Base-by-base conservation (phyloP, 2,797 vertebrate genomes). In the Sebastes variabilis region DNA sequence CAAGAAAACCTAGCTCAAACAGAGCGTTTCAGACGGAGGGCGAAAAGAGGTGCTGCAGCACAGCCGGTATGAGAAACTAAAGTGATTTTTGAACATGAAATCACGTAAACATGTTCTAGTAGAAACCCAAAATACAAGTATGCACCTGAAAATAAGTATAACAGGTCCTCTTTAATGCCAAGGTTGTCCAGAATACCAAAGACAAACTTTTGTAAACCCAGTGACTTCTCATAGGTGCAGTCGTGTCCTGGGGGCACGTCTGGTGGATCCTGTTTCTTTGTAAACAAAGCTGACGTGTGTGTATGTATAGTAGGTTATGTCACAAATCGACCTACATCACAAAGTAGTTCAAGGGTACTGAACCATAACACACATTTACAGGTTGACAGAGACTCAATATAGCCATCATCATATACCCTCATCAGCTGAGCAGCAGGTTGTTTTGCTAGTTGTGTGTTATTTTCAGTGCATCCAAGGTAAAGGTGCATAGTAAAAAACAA, bases 401-500 rank as follows among this genome's bases (percentile, higher is more conserved):
- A 42, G 0, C 38, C 77, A 62, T 83, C 76, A n/a, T n/a, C 6
- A 14, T 24, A 79, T 52, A 10, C n/a, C 13, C 62, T 67, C 6
- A 10, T 82, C 84, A 90, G 82, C 79, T 90, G 79, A 81, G 84
- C 22, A 24, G 56, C 7, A 11, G 61, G 69, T 59, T 65, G 71
- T 70, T 79, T 80, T 81, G 46, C 80, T 62, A 52, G 67, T 22
- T 66, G 18, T 32, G 46, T 56, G 38, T 61, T 74, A 70, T 42
- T 68, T 72, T 59, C 3, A 75, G 66, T 25, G 25, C 34, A 78
- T 61, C 54, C 3, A 54, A 29, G 16, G 58, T 77, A 36, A 76
- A 67, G 7, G 29, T 54, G 18, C 16, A 66, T 2, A 49, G 38
- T 8, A 58, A 49, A 66, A 66, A 34, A 65, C 20, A 65, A 86